These are phyloP conservation scores for Acanthosepion esculentum DNA, from an alignment of 2,888 invertebrate species.

Conservation along the genomic window DNA sequence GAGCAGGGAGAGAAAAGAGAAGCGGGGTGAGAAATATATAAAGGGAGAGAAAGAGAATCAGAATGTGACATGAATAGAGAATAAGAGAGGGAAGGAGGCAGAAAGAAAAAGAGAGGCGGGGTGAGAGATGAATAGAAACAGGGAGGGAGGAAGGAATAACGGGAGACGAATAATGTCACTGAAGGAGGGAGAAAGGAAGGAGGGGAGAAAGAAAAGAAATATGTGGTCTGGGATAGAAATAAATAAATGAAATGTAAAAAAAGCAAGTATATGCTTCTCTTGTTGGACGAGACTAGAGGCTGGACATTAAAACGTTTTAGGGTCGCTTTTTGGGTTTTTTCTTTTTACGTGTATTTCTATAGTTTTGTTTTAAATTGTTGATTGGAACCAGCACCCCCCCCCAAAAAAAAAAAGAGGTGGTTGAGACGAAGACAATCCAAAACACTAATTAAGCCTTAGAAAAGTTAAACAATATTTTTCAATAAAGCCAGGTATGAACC, in stretches of 20 bases:
- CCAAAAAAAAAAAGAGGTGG: too few species aligned
- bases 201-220: neutral
- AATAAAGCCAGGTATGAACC: too few species aligned
- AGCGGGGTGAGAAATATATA: neutral
- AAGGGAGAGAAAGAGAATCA: neutral
- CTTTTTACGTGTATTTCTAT: neutral
- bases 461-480: too few species aligned
- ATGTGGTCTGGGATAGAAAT: neutral
- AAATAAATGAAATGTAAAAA: neutral
- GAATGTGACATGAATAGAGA: neutral
- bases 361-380: neutral
- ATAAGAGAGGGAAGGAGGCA: neutral
- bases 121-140: neutral
- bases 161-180: neutral
- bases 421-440: too few species aligned
- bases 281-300: too few species aligned
- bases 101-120: constrained; percentile 33
- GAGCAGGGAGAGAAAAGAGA: neutral
- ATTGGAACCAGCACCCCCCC: neutral
- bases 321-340: neutral
- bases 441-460: too few species aligned
- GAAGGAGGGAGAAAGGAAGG: neutral
- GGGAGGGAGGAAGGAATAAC: constrained; percentile 8
- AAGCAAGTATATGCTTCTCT: too few species aligned
- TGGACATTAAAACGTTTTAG: neutral